Percentiles rank a stretch among this genome's conserved stretches.
These are phyloP conservation scores for Poliocrania exsul DNA, from an alignment of 2,797 vertebrate genomes.

Conservation along the genomic window DNA sequence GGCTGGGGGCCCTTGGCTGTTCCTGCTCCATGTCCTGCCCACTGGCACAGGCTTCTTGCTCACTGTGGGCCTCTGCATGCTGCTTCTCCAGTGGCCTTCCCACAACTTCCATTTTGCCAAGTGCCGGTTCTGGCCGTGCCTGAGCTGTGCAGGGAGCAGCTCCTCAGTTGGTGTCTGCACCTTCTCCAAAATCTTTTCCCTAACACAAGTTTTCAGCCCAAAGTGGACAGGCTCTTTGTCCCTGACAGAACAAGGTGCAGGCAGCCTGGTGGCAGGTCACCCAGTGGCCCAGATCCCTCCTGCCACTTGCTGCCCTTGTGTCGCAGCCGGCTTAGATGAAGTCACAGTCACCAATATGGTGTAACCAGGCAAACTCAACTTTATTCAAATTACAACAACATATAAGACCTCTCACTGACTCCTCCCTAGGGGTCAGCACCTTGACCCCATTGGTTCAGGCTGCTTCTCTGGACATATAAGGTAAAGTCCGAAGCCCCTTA, in stretches of 20 bases:
- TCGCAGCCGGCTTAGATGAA: too few relatives aligned
- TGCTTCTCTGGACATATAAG: too few relatives aligned
- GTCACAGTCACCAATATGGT: too few relatives aligned
- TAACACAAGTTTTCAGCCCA: background rate
- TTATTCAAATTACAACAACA: too few relatives aligned
- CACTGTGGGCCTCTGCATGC: rapidly evolving
- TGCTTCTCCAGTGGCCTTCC: background rate
- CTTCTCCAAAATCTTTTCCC: background rate
- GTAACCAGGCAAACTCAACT: too few relatives aligned
- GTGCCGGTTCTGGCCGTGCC: rapidly evolving
- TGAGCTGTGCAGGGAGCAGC: background rate
- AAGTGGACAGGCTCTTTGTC: background rate
- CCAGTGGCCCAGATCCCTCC: background rate
- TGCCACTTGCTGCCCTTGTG: rapidly evolving
- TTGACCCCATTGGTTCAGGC: too few relatives aligned
- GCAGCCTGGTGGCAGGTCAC: background rate
- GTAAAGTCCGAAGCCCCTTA: too few relatives aligned
- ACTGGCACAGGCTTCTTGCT: rapidly evolving
- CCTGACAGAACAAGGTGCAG: background rate
- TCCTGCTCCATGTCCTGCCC: rapidly evolving
- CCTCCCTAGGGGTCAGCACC: too few relatives aligned
- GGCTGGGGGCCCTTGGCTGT: background rate
- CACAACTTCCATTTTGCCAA: background rate
- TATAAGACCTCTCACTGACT: too few relatives aligned
- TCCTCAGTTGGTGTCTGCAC: rapidly evolving